Base-by-base conservation (phyloP, 2,888 invertebrate genomes). In the Melipona bicolor region DNA sequence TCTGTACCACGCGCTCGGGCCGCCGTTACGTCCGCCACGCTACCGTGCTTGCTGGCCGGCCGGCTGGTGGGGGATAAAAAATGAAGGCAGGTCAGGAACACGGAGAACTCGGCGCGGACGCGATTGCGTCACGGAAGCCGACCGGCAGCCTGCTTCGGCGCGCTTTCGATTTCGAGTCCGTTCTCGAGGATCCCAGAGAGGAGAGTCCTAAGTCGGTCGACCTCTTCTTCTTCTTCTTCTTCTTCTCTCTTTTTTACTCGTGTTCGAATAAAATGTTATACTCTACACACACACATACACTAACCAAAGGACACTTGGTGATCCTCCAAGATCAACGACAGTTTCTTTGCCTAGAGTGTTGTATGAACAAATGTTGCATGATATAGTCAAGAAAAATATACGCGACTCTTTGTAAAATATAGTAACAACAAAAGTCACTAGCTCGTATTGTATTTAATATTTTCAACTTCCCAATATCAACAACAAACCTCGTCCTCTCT, bases 81-180 rank as follows among this genome's bases (percentile, higher is more conserved):
- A 83, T 80, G 76, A 83, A 88, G 90, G 90, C 90, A 90, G 90
- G 90, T 90, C 90, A 89, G 90, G 87, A 86, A 89, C 84, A 87
- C 83, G 65, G 79, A 52, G 64, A 52, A 32, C 32, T 59, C 61
- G 69, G 81, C 83, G 81, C 83, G 79, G 74, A 64, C 78, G 56
- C 81, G 79, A 76, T 83, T 88, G 84, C 89, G 81, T 88, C 88
- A 89, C 83, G 84, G 87, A 84, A 85, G 81, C 83, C 78, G 80
- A 50, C 50, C 52, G 77, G 52, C 75, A 49, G 81, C 70, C 72
- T 54, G 80, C 74, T 72, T 72, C 75, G 69, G 32, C 76, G 72
- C 73, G 65, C 78, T 85, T 82, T 83, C 82, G 71, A 71, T 82
- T 72, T 67, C 65, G 78, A 70, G 74, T 78, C 52, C 72, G 65